A percentile compares a stretch with the other conserved stretches of the same genome.
Evolutionary conservation across 2,888 invertebrate species (phyloP).

Genomic region (Taenaris catops): DNA sequence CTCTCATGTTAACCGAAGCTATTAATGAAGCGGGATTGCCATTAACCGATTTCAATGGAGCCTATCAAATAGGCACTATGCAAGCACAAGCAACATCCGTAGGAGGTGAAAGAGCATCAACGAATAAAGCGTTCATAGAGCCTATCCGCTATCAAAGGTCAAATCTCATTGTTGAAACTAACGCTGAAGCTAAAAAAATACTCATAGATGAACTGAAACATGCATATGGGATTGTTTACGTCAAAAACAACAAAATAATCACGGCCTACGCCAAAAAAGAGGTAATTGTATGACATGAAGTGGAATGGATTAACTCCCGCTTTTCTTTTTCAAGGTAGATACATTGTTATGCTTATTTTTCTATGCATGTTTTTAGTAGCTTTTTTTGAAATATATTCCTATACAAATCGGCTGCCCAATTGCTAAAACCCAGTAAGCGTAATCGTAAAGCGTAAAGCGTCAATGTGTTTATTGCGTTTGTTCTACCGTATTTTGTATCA

Average conservation of each 20-base stretch:
- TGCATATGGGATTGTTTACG: conserved; percentile 49
- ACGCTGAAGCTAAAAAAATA: conserved; percentile 74
- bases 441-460: too few relatives aligned
- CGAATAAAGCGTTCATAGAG: conserved; percentile 83
- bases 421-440: too few relatives aligned
- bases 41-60: conserved; percentile 75
- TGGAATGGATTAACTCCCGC: too few relatives aligned
- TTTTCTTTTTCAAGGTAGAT: too few relatives aligned
- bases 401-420: too few relatives aligned
- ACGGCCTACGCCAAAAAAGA: conserved; percentile 50
- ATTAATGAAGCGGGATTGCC: conserved; percentile 80
- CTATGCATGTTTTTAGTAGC: too few relatives aligned
- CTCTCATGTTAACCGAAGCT: conserved; percentile 72
- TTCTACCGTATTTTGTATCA: too few relatives aligned
- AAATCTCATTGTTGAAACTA: conserved; percentile 68
- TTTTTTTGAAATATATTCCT: too few relatives aligned
- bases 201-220: conserved; percentile 67
- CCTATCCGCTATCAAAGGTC: conserved; percentile 77
- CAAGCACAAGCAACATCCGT: conserved; percentile 75
- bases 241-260: conserved; percentile 28
- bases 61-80: conserved; percentile 75
- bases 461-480: too few relatives aligned
- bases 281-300: conserved; percentile 52
- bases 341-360: too few relatives aligned
- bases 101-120: conserved; percentile 79